Evolutionary conservation across 2,888 invertebrate genomes (phyloP), one percentile per base, ranked within the genome.

Genomic region (Synergus laeviventris): DNA sequence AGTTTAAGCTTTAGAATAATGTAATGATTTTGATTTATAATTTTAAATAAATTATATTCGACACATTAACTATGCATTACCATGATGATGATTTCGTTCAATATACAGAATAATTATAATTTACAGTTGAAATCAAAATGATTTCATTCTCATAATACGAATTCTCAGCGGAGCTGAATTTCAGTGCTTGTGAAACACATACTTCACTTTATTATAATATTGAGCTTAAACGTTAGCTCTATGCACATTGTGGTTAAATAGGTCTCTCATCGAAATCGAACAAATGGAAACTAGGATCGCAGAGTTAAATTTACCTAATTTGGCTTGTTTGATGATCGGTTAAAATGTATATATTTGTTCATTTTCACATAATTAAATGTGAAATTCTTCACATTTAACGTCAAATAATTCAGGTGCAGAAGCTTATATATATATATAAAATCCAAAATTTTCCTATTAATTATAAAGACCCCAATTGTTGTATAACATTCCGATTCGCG

Each of bases 191-290:
- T 18, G 18, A n/a, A 54, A 54, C 1, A 18, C 9, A 54, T 9
- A 54, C 18, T 54, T 54, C 49, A 54, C 49, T 54, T 18, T 11
- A 54, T 54, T 54, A 54, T 54, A 54, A 54, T 54, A 54, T 54
- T 54, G 54, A 18, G 9, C n/a, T 2, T 54, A 54, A 54, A 54
- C 7, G 54, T 54, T 11, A 54, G 54, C 18, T 54, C 9, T 8
- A 18, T 18, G 18, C 54, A 54, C 18, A 54, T n/a, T 54, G 18
- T 54, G 54, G 54, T 54, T 18, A 18, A 54, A 54, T 18, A 54
- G 54, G 18, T 18, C 18, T 54, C 9, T n/a, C 16, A 54, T 18
- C 9, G 18, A 54, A 18, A 54, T 54, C 18, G 54, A 18, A 18
- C 9, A 54, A 18, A 54, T 54, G 18, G 54, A 54, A 54, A 54